These are phyloP conservation scores for Busseola fusca DNA, from an alignment of 2,888 invertebrate genomes.

Conservation along the genomic window DNA sequence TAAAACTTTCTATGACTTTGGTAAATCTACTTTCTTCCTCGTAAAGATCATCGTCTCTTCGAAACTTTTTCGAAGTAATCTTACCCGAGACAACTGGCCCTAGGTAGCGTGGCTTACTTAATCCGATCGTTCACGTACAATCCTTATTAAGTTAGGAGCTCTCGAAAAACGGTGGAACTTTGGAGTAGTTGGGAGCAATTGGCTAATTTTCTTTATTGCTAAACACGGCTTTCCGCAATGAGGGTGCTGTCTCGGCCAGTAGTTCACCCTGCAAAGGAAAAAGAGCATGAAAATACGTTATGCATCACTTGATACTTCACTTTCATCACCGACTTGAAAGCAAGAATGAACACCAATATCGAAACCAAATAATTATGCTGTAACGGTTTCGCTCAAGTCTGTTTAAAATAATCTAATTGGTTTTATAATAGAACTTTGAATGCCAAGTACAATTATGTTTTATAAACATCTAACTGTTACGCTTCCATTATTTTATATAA, in stretches of 20 bases:
- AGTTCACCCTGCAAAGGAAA: constrained; percentile 46
- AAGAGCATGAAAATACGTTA: constrained; percentile 53
- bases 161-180: not conserved
- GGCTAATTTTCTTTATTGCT: constrained; percentile 27
- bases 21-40: constrained; percentile 5
- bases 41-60: not conserved
- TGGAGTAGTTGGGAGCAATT: constrained; percentile 10
- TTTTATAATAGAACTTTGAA: constrained; percentile 2
- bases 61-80: constrained; percentile 8
- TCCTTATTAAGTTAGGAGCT: constrained; percentile 24
- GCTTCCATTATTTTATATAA: constrained; percentile 21
- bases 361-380: constrained; percentile 36
- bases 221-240: constrained; percentile 24
- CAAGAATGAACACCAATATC: constrained; percentile 43
- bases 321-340: constrained; percentile 46
- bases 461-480: constrained; percentile 22
- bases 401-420: constrained; percentile 8
- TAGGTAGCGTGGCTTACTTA: constrained; percentile 1
- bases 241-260: constrained; percentile 19
- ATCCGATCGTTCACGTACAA: constrained; percentile 4
- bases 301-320: constrained; percentile 39
- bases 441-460: constrained; percentile 19
- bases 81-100: constrained; percentile 1
- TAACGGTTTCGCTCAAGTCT: constrained; percentile 10
- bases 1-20: not conserved